Base-by-base conservation (phyloP, 2,113 vertebrate species). In the Pleuronectes platessa region DNA sequence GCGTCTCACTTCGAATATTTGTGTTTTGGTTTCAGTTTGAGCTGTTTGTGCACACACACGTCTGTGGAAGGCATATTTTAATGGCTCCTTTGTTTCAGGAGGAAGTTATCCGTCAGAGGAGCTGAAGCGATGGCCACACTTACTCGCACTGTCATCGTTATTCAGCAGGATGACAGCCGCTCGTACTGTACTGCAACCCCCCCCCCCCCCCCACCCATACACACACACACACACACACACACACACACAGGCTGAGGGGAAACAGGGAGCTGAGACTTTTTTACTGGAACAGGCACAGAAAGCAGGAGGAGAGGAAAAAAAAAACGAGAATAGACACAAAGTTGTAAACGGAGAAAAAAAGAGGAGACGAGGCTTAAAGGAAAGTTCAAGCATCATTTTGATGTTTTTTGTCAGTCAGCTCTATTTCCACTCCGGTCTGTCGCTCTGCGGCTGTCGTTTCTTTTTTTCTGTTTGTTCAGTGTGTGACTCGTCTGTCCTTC, bases 401-500 rank as follows among this genome's bases (percentile, higher is more conserved):
- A 76, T 82, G 59, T 61, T 64, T 79, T 66, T 79, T 62, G 66
- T 62, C 61, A 69, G 45, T 66, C 47, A 18, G 49, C 66, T 65
- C 61, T 62, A 27, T 81, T 74, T 82, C 71, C 23, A 75, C 21
- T 59, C 18, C 68, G 55, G 64, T 76, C 71, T 40, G 40, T 42
- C 40, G 0, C 42, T 27, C 53, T 68, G 4, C 55, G 58, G 61
- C n/a, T 14, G 7, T 69, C 13, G 53, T 79, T 35, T 51, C 21
- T 40, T 63, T 24, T 40, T 35, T 35, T 47, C 21, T 68, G 55
- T 66, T 60, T 68, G 66, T n/a, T 59, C 71, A 47, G 42, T 0
- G 8, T 20, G 51, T 73, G 72, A 78, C 76, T 84, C 47, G 6
- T 31, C 31, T 31, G 21, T 68, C 55, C 23, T 64, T 40, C 35